These are phyloP conservation scores for Lacerta viridis DNA, from an alignment of 2,797 vertebrate species.

Conservation along the genomic window DNA sequence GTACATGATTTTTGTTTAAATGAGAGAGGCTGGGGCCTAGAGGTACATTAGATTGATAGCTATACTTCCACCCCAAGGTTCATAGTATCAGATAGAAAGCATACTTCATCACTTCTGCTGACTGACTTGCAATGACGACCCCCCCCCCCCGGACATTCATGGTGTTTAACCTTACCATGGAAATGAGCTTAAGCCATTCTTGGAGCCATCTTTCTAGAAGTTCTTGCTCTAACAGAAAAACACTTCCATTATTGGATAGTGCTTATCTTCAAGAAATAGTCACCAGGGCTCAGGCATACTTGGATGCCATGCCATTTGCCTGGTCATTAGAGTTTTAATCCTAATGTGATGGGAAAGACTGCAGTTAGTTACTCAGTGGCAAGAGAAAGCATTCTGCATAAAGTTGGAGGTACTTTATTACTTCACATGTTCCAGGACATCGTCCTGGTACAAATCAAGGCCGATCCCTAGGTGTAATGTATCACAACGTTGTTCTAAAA, in stretches of 20 bases:
- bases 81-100: background rate
- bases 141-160: background rate
- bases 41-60: background rate
- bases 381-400: conserved; percentile 6
- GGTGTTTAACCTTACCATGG: background rate
- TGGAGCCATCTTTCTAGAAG: background rate
- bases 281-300: background rate
- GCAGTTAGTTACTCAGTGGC: background rate
- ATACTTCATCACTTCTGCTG: background rate
- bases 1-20: background rate
- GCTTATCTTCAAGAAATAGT: background rate
- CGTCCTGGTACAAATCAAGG: background rate
- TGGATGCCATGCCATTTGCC: background rate
- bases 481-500: conserved; percentile 8
- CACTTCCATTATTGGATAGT: background rate
- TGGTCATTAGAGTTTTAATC: background rate
- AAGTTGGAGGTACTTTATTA: background rate
- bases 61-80: background rate
- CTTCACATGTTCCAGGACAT: conserved; percentile 6
- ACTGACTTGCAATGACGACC: background rate
- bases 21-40: background rate
- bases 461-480: background rate
- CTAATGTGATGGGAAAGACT: background rate
- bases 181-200: background rate
- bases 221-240: background rate